Conservation (phyloP, 1,140 invertebrate species). For the Eciton burchellii region DNA sequence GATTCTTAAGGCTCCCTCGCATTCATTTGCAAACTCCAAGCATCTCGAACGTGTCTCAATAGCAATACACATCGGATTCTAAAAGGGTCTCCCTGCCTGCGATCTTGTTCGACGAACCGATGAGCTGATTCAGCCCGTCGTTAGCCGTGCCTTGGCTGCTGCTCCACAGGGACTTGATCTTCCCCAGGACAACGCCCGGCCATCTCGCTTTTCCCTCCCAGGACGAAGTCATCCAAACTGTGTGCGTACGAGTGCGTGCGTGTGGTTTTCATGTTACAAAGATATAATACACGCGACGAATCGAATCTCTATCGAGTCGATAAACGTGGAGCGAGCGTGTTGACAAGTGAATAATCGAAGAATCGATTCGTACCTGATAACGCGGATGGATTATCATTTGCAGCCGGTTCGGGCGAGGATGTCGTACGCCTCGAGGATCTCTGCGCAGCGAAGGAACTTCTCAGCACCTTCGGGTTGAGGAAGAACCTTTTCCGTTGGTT, state of each 20-base stretch:
- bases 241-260: conserved; percentile 36
- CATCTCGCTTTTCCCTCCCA: conserved; percentile 88
- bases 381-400: conserved; percentile 84
- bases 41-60: conserved; percentile 32
- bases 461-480: conserved; percentile 91
- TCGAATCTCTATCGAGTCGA: background rate
- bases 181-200: conserved; percentile 92
- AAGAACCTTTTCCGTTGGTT: conserved; percentile 92
- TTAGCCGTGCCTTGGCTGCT: conserved; percentile 89
- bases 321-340: background rate
- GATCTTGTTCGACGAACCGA: conserved; percentile 81
- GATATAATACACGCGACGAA: background rate
- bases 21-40: conserved; percentile 47
- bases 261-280: conserved; percentile 56
- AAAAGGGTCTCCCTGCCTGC: conserved; percentile 78
- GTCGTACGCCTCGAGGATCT: conserved; percentile 80
- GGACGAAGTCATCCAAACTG: conserved; percentile 86
- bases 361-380: conserved; percentile 88
- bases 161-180: conserved; percentile 94
- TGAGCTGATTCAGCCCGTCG: conserved; percentile 92
- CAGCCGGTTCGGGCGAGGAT: conserved; percentile 79
- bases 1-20: background rate
- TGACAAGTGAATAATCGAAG: background rate
- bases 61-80: conserved; percentile 55
- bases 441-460: conserved; percentile 89